A percentile compares a stretch with the other conserved stretches of the same genome.
Conservation (phyloP, 2,888 invertebrate species). For the Spicauda simplicius region DNA sequence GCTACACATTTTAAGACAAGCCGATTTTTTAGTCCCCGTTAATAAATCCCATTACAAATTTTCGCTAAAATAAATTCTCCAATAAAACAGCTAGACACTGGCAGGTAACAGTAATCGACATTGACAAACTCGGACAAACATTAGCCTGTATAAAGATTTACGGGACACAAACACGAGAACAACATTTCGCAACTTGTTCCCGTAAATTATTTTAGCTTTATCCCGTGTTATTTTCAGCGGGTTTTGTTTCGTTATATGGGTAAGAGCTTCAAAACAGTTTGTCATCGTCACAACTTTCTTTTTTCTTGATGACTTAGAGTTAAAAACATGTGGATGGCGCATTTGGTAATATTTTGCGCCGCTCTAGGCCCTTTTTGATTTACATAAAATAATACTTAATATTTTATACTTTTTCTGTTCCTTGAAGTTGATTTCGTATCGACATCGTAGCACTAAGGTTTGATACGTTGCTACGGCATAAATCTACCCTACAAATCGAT, state of each 20-base stretch:
- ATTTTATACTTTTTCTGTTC: too few species aligned
- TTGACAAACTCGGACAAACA: slow-evolving; percentile 60
- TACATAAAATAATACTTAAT: background rate
- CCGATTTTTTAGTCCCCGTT: too few species aligned
- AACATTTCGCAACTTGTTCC: slow-evolving; percentile 55
- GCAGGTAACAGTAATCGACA: slow-evolving; percentile 50
- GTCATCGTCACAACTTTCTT: slow-evolving; percentile 47
- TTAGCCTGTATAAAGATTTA: slow-evolving; percentile 66
- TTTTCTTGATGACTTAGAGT: slow-evolving; percentile 28
- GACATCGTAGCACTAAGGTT: too few species aligned
- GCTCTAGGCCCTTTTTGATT: too few species aligned
- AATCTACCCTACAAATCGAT: too few species aligned
- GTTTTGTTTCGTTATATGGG: slow-evolving; percentile 44
- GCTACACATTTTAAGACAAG: too few species aligned
- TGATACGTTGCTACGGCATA: too few species aligned
- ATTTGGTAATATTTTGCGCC: too few species aligned
- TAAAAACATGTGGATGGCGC: background rate
- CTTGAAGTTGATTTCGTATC: too few species aligned
- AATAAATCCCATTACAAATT: background rate
- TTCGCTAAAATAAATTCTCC: background rate
- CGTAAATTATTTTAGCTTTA: slow-evolving; percentile 54
- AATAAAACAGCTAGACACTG: background rate
- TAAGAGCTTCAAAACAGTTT: slow-evolving; percentile 40
- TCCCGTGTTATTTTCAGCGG: slow-evolving; percentile 49
- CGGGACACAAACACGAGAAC: slow-evolving; percentile 60